Evolutionary conservation across 2,797 vertebrate genomes (phyloP), one percentile per base, ranked within the genome.

Genomic region (Gymnoscopelus braueri): DNA sequence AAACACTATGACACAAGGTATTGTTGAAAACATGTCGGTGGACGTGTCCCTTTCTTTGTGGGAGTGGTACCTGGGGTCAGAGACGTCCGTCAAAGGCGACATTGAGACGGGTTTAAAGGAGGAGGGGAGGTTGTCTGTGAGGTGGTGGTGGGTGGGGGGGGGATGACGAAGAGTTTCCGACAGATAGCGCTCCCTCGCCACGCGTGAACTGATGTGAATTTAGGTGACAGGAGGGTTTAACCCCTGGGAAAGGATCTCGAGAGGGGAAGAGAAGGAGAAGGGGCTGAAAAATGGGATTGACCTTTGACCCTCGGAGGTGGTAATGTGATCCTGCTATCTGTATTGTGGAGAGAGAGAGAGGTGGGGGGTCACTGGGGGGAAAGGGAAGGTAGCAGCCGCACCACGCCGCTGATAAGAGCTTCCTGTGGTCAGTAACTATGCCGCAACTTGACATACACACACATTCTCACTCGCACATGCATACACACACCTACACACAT

Each of bases 191-290:
- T 86, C 88, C 83, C 56, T 88, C 59, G 80, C 88, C 85, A 91
- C 84, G 89, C 87, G 87, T 91, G 89, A 91, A 88, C 82, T 91
- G 82, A 89, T 90, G 88, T 89, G 91, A 90, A 91, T 90, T 84
- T 87, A 84, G 87, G 80, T 89, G 87, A 86, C 87, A 68, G 79
- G 84, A 80, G 79, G 74, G 65, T 86, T 74, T 88, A 88, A 90
- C 84, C 88, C 76, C 78, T 88, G 84, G 74, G 78, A 90, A 85
- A 89, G 84, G 78, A 83, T 86, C 84, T 69, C 59, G 63, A 52
- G 61, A 67, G 67, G 75, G 72, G 71, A 11, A 72, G 68, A 56
- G 72, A 79, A 76, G 78, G 63, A n/a, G 67, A 80, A 77, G 79
- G 75, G 63, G 65, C 83, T 90, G 87, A 90, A 86, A 91, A 91